Conservation (phyloP, 2,797 vertebrate genomes). For the Sebastolobus alascanus region DNA sequence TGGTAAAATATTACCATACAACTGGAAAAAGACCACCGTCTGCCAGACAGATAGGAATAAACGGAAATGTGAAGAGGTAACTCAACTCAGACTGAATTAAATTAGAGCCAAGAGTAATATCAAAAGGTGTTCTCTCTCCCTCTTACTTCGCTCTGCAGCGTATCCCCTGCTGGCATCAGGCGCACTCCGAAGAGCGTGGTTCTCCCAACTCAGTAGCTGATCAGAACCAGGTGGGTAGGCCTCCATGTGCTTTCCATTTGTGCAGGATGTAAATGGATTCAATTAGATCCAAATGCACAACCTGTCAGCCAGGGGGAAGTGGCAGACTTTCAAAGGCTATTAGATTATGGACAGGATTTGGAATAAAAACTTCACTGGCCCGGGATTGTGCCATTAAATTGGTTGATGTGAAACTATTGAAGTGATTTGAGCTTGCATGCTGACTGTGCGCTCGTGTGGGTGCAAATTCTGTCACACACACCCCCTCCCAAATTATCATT, state of each 20-base stretch:
- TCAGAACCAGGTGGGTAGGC: conserved; percentile 86
- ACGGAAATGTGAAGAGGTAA: conserved; percentile 43
- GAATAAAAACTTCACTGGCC: conserved; percentile 80
- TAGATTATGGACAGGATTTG: conserved; percentile 83
- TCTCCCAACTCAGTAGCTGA: conserved; percentile 86
- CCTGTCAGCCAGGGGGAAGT: conserved; percentile 84
- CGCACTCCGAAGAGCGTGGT: conserved; percentile 61
- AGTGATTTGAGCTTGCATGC: conserved; percentile 73
- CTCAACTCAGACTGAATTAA: conserved; percentile 62
- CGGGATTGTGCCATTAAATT: conserved; percentile 76
- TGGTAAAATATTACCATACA: conserved; percentile 63
- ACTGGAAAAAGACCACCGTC: conserved; percentile 32
- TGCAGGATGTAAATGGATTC: conserved; percentile 86
- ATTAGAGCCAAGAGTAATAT: conserved; percentile 68
- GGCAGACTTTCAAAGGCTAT: conserved; percentile 84
- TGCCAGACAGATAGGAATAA: conserved; percentile 46
- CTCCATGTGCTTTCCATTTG: conserved; percentile 87
- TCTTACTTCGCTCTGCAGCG: conserved; percentile 41
- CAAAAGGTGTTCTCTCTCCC: conserved; percentile 62
- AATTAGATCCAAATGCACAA: conserved; percentile 87
- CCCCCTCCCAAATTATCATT: conserved; percentile 61
- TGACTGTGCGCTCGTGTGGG: conserved; percentile 65
- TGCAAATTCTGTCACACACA: conserved; percentile 55
- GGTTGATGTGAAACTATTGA: conserved; percentile 76
- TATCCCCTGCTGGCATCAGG: conserved; percentile 74